These are phyloP conservation scores for Galerucella calmariensis DNA, from an alignment of 2,888 invertebrate genomes.

Conservation along the genomic window DNA sequence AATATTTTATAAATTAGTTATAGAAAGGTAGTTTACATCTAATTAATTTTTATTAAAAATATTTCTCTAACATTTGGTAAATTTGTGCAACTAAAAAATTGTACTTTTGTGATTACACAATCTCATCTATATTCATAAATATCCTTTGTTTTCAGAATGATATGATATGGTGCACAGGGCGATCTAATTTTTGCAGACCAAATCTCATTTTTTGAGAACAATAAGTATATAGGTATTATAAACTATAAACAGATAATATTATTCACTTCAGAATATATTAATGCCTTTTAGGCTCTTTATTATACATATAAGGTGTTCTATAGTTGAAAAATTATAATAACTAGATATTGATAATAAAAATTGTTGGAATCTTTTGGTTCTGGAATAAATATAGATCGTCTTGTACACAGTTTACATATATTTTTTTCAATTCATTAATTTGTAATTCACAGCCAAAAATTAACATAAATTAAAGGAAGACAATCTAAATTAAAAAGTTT, in stretches of 20 bases:
- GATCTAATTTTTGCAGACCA: neutral
- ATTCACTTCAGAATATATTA: neutral
- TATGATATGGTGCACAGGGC: neutral
- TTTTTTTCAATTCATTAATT: neutral
- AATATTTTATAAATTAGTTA: conserved; percentile 49
- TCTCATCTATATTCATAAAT: conserved; percentile 42
- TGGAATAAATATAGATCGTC: neutral
- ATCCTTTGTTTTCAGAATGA: conserved; percentile 39
- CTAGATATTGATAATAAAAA: neutral
- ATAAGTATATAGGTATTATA: neutral
- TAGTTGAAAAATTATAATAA: neutral
- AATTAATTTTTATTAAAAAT: conserved; percentile 56
- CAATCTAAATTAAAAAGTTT: neutral
- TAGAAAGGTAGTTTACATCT: conserved; percentile 46
- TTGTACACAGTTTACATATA: neutral
- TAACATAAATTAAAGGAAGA: conserved; percentile 38
- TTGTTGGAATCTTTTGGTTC: neutral
- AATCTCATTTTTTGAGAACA: neutral
- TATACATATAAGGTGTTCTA: neutral
- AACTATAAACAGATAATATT: neutral
- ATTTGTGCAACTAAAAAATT: conserved; percentile 60
- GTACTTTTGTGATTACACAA: conserved; percentile 56
- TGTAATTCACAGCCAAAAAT: conserved; percentile 34
- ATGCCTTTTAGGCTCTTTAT: neutral
- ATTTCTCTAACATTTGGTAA: conserved; percentile 52